Percentiles rank a stretch among this genome's conserved stretches.
Conservation (phyloP, 92 coral and sea anemone species). For the Epizoanthus ramosus region DNA sequence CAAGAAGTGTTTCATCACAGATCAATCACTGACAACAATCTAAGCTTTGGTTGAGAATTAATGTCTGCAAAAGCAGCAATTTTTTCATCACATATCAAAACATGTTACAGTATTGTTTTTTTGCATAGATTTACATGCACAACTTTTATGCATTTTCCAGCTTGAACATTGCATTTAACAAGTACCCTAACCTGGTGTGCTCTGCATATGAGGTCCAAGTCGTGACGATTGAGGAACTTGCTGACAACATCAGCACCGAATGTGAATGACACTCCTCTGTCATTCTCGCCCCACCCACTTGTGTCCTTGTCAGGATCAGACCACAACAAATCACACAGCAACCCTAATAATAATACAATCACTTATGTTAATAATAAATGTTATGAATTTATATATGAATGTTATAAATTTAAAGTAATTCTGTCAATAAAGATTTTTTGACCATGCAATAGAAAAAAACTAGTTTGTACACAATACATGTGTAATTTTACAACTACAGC, state of each 20-base stretch:
- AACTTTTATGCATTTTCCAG: too few species aligned
- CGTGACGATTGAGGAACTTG: slow-evolving; percentile 97
- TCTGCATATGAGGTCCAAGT: slow-evolving; percentile 96
- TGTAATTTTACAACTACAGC: neutral
- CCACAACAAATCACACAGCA: slow-evolving; percentile 96
- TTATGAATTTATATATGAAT: neutral
- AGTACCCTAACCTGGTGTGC: slow-evolving; percentile 88
- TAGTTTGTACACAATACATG: neutral
- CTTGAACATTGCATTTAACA: neutral
- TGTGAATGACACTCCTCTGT: slow-evolving; percentile 95
- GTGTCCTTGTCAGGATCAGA: slow-evolving; percentile 99
- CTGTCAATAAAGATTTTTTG: neutral
- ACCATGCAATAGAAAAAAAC: neutral
- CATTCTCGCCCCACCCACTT: slow-evolving; percentile 99
- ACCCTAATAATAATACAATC: slow-evolving; percentile 50
- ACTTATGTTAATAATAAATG: neutral
- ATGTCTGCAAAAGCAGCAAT: too few species aligned
- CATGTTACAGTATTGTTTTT: too few species aligned
- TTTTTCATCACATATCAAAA: too few species aligned
- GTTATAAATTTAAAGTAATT: too few species aligned
- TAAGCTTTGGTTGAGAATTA: too few species aligned
- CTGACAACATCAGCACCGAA: slow-evolving; percentile 99
- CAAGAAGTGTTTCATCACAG: too few species aligned
- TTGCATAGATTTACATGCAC: too few species aligned
- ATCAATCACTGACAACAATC: too few species aligned